A percentile compares a stretch with the other conserved stretches of the same genome.
Evolutionary conservation across 2,888 invertebrate genomes (phyloP).

Genomic region (Gnatocerus cornutus): DNA sequence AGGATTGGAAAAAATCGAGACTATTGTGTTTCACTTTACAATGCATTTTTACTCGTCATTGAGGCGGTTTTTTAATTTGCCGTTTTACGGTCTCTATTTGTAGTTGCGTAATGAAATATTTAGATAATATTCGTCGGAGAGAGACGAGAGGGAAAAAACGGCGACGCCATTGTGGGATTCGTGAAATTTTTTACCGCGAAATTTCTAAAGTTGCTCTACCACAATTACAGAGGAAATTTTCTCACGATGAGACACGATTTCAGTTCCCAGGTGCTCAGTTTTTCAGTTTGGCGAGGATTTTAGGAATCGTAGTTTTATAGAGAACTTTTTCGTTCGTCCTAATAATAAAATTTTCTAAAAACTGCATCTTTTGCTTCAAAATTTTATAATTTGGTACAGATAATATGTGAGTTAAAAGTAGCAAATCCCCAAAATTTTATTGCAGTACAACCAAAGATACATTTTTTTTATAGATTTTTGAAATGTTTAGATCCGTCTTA

Average conservation of each 20-base stretch:
- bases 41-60: constrained; percentile 46
- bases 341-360: too few species aligned
- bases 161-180: constrained; percentile 30
- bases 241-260: constrained; percentile 20
- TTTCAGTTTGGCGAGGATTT: too few species aligned
- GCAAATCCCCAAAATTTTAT: too few species aligned
- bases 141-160: constrained; percentile 6
- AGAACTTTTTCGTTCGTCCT: too few species aligned
- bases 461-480: too few species aligned
- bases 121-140: constrained; percentile 26
- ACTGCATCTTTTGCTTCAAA: too few species aligned
- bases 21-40: constrained; percentile 47
- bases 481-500: too few species aligned
- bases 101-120: constrained; percentile 49
- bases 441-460: too few species aligned
- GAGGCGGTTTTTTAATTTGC: constrained; percentile 42
- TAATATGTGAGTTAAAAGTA: too few species aligned
- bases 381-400: too few species aligned
- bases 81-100: constrained; percentile 48
- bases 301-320: too few species aligned
- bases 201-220: constrained; percentile 32
- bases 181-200: constrained; percentile 44
- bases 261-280: neutral
- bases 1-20: constrained; percentile 32
- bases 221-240: constrained; percentile 25